Base-by-base conservation (phyloP, 2,797 vertebrate species). In the Lutjanus argentimaculatus region DNA sequence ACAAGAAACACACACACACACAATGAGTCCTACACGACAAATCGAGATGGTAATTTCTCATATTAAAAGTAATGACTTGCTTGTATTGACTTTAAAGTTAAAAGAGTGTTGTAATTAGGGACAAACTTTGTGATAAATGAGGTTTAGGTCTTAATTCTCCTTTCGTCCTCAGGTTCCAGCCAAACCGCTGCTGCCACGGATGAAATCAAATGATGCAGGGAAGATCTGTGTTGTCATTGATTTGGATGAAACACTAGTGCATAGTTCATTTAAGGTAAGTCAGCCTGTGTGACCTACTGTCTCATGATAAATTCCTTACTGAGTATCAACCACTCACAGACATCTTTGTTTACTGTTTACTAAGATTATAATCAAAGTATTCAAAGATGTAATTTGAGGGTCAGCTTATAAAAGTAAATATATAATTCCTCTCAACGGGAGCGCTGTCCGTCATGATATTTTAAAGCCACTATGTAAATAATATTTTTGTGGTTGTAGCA, bases 211-310 rank as follows among this genome's bases (percentile, higher is more conserved):
- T 87, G 98, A 98, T 1, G 92, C 90, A 21, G 97, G 96, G 82
- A 99, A 98, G 95, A 98, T 99, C 87, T 99, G 98, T 6, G 98
- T 99, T 83, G 97, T 99, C 85, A 98, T 99, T 40, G 98, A 99
- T 95, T 94, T 99, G 95, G 98, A 99, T 48, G 98, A 99, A 95
- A 99, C 98, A 1, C 91, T 99, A 94, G 98, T 99, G 73, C 98
- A 99, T 93, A 99, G 98, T 93, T 99, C 98, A 75, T 99, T 99
- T 91, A 99, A 99, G 98, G 98, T 99, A 93, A 92, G 92, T 53
- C 57, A 16, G 13, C 36, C 22, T 9, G 13, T 46, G 17, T 70
- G 57, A 75, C 55, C 64, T 72, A 16, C 30, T 72, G 43, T 75
- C 36, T 70, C 13, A 51, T 21, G 22, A 10, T 21, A 25, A 7